Percentiles rank a stretch among this genome's conserved stretches.
phyloP scores from a whole-genome alignment of 1,140 invertebrate species.

The Drosophila murphyi region DNA sequence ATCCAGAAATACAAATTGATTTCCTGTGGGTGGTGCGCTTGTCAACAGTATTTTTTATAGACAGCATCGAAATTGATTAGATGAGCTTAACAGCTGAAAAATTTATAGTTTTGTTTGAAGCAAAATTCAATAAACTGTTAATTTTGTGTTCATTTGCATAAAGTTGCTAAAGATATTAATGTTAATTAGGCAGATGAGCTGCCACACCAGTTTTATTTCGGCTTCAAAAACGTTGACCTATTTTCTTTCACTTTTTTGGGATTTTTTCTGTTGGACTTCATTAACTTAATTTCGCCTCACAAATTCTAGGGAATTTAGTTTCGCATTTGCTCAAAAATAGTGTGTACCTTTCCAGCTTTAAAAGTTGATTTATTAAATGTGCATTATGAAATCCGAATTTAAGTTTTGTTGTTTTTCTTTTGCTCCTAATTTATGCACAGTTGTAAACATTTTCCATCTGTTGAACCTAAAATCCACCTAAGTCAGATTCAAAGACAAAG shows the following conservation, averaged over 20 bases:
- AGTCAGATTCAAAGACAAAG: slow-evolving; percentile 55
- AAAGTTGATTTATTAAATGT: not conserved
- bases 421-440: slow-evolving; percentile 17
- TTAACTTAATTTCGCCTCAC: too few species aligned
- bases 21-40: not conserved
- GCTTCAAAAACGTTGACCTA: not conserved
- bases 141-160: too few species aligned
- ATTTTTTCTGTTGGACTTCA: not conserved
- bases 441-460: slow-evolving; percentile 64
- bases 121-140: too few species aligned
- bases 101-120: too few species aligned
- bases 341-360: not conserved
- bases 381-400: slow-evolving; percentile 18
- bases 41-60: not conserved
- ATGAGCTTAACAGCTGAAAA: not conserved
- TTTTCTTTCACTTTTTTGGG: not conserved
- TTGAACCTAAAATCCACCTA: slow-evolving; percentile 56
- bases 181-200: not conserved
- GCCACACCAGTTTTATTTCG: not conserved
- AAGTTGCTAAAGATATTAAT: too few species aligned
- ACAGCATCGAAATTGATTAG: not conserved
- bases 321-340: not conserved
- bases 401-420: slow-evolving; percentile 10
- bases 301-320: not conserved
- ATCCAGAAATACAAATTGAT: slow-evolving; percentile 9